Evolutionary conservation across 2,888 invertebrate genomes (phyloP), one percentile per base, ranked within the genome.

Genomic region (Hipparchia sbordonii): DNA sequence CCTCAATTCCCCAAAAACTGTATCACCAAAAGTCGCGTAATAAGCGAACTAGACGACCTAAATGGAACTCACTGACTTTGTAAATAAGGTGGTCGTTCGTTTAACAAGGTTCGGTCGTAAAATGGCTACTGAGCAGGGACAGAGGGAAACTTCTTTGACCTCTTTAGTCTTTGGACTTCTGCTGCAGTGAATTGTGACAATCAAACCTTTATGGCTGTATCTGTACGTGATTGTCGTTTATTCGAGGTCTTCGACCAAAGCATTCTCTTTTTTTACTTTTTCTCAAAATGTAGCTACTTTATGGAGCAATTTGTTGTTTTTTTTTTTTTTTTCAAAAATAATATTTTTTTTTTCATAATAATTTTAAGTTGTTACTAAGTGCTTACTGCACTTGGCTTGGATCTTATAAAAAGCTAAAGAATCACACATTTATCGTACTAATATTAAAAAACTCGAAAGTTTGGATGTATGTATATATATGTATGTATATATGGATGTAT

Each of bases 211-310:
- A 72, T 62, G 74, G 66, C 56, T 72, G 66, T 68, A 66, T 66
- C 72, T 72, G 68, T 72, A 74, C 74, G 74, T 74, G 69, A 70
- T 72, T 61, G 68, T 65, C 52, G 54, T 67, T 69, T 33, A 69
- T 67, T 66, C 23, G 59, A 61, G 71, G 2, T 46, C 52, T 67
- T 59, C 9, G 13, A 1, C 9, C 59, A 60, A 60, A 60, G 6
- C 39, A 39, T 39, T 39, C 9, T 39, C 10, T 60, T 39, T 57
- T 48, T 39, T 56, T 56, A 56, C 6, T 13, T 2, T 56, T n/a
- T 54, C 6, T n/a, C n/a, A 39, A 39, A 5, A 39, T 56, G 7
- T 12, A 5, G 52, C 5, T 0, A 10, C 12, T 10, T 5, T 52
- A 12, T 52, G 13, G 23, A 57, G 7, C 39, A 8, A 23, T 4